These are phyloP conservation scores for Peromyscus nudipes DNA, from an alignment of 2,797 vertebrate genomes.

Conservation along the genomic window DNA sequence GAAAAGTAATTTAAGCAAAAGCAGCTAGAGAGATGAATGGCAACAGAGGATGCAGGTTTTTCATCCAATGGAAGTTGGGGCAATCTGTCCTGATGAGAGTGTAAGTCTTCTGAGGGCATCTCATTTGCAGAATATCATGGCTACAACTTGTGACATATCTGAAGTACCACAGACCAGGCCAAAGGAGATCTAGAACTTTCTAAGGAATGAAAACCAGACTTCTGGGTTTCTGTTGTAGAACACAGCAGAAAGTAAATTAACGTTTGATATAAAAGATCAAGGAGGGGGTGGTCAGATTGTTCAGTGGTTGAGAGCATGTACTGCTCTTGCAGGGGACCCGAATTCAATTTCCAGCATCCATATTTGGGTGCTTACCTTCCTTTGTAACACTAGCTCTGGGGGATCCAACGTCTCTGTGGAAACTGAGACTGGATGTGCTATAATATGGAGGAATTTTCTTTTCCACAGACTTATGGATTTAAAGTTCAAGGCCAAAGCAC, in stretches of 20 bases:
- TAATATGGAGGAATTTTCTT: background rate
- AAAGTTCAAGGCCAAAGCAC: background rate
- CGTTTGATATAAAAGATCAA: slow-evolving; percentile 70
- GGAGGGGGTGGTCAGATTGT: background rate
- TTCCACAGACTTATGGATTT: background rate
- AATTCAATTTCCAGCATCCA: too few species aligned
- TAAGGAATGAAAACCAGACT: background rate
- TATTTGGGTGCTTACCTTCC: too few species aligned
- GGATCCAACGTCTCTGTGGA: background rate
- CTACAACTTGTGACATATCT: background rate
- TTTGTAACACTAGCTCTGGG: too few species aligned
- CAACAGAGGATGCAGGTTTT: background rate
- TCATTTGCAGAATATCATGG: background rate
- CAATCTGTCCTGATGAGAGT: background rate
- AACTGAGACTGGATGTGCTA: background rate
- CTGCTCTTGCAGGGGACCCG: too few species aligned
- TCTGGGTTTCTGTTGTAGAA: slow-evolving; percentile 52
- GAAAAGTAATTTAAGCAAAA: background rate
- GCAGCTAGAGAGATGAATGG: background rate
- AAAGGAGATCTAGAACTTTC: background rate
- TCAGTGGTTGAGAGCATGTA: background rate
- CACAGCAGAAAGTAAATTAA: slow-evolving; percentile 72
- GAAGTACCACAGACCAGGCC: background rate
- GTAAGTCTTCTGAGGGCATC: background rate
- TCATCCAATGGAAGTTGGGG: background rate